These are phyloP conservation scores for Dynastes grantii DNA, from an alignment of 2,888 invertebrate species.

Conservation along the genomic window DNA sequence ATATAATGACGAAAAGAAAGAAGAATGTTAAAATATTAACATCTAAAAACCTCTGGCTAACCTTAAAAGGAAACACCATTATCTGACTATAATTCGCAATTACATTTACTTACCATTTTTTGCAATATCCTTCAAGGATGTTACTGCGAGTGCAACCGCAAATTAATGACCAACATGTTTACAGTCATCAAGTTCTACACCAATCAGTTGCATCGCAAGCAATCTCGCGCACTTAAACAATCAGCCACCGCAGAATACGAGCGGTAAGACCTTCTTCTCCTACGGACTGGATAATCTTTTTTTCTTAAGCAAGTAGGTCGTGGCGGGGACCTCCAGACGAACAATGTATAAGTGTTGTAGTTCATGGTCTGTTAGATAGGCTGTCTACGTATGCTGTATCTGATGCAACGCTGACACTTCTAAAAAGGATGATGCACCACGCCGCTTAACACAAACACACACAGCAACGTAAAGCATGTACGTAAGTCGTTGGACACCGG, in stretches of 20 bases:
- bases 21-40: no score
- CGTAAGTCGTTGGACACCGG: not conserved
- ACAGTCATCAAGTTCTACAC: no score
- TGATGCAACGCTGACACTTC: slow-evolving; percentile 41
- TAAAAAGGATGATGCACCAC: slow-evolving; percentile 40
- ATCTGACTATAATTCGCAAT: no score
- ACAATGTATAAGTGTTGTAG: slow-evolving; percentile 28
- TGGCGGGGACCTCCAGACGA: slow-evolving; percentile 26
- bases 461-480: not conserved
- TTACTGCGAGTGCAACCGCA: no score
- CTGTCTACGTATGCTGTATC: slow-evolving; percentile 25
- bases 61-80: no score
- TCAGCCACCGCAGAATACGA: not conserved
- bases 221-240: not conserved
- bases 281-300: slow-evolving; percentile 17
- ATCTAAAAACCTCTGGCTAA: no score
- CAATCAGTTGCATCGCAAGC: no score
- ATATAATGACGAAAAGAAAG: no score
- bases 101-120: no score
- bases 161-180: no score
- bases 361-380: slow-evolving; percentile 42
- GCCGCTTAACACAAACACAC: slow-evolving; percentile 7
- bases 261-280: slow-evolving; percentile 13
- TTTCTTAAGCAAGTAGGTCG: slow-evolving; percentile 19
- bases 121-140: no score